phyloP scores from a whole-genome alignment of 2,113 vertebrate species.

The Suricata suricatta region DNA sequence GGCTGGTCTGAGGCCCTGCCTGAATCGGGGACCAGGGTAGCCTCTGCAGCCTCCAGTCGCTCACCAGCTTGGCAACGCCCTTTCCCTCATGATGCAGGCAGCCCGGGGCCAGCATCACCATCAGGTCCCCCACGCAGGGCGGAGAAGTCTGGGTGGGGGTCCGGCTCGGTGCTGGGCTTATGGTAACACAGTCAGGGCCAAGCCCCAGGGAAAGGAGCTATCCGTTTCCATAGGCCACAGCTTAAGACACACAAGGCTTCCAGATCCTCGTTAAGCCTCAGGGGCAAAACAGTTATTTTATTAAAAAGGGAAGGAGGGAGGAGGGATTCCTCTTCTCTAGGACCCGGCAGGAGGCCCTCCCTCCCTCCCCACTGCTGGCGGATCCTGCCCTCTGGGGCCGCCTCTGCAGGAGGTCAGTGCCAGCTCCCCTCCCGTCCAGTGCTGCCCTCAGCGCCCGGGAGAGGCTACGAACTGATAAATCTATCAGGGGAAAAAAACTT shows the following conservation, averaged over 20 bases:
- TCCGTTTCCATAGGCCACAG: background rate
- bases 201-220: background rate
- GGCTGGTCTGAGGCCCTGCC: background rate
- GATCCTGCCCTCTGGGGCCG: background rate
- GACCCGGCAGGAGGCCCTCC: background rate
- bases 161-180: background rate
- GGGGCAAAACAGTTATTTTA: background rate
- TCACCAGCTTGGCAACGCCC: background rate
- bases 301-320: background rate
- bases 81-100: accelerated
- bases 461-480: background rate
- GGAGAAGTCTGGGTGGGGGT: background rate
- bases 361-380: accelerated
- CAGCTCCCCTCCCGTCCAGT: background rate
- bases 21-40: accelerated
- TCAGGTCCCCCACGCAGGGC: accelerated
- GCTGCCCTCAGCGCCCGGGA: accelerated
- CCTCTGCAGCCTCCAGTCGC: background rate
- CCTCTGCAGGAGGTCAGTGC: accelerated
- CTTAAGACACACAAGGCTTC: background rate
- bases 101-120: background rate
- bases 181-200: accelerated
- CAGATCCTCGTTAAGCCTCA: background rate
- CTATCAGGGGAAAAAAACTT: background rate
- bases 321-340: background rate